Conservation (phyloP, 2,113 vertebrate species). For the Sturnira hondurensis region DNA sequence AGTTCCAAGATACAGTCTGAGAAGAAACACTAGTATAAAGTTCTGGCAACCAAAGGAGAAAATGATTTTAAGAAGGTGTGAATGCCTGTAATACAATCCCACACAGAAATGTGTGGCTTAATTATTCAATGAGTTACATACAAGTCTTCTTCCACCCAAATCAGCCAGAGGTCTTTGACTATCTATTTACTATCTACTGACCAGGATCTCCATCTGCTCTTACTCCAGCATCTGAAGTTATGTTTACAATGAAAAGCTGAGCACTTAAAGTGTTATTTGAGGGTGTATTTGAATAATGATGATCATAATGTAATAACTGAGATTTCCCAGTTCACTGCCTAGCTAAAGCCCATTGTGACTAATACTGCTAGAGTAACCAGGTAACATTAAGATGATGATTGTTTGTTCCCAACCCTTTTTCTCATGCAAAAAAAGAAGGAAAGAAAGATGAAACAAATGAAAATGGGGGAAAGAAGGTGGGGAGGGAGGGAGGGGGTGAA, state of each 20-base stretch:
- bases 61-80: not conserved
- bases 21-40: not conserved
- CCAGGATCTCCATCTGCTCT: not conserved
- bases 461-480: too few species aligned
- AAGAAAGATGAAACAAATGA: not conserved
- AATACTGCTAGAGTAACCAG: not conserved
- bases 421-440: not conserved
- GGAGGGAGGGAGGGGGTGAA: fast-evolving
- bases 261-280: not conserved
- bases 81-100: not conserved
- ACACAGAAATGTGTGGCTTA: not conserved
- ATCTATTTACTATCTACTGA: too few species aligned
- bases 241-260: not conserved
- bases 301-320: not conserved
- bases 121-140: not conserved
- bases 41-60: not conserved
- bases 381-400: not conserved
- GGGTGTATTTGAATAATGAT: not conserved
- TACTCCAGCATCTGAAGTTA: not conserved
- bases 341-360: not conserved
- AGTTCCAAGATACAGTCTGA: not conserved
- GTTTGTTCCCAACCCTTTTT: not conserved
- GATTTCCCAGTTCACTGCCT: not conserved
- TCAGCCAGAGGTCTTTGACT: not conserved
- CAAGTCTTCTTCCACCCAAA: not conserved